These are phyloP conservation scores for Hyles euphorbiae DNA, from an alignment of 1,140 invertebrate species.

Conservation along the genomic window DNA sequence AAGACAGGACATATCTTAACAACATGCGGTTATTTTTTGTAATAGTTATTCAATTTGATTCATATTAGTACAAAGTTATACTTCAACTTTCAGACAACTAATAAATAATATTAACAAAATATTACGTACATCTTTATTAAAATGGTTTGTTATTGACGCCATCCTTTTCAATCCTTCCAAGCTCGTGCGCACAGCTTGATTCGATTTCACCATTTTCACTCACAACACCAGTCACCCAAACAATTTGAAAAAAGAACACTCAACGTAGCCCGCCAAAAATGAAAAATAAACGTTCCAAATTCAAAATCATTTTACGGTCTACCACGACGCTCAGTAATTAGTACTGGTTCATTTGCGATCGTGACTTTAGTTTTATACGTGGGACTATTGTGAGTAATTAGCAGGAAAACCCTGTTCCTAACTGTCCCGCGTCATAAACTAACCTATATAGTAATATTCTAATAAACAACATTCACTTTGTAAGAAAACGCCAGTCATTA, in stretches of 20 bases:
- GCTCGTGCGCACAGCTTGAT: slow-evolving; percentile 29
- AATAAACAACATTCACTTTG: background rate
- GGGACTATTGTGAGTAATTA: slow-evolving; percentile 1
- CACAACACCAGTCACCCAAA: background rate
- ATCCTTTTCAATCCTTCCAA: slow-evolving; percentile 39
- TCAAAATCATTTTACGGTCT: background rate
- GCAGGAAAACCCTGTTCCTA: slow-evolving; percentile 1
- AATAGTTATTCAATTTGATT: too few species aligned
- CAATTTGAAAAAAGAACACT: background rate
- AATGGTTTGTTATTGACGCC: slow-evolving; percentile 21
- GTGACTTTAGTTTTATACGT: slow-evolving; percentile 4
- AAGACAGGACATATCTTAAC: too few species aligned
- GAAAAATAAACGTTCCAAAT: background rate
- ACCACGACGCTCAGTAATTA: too few species aligned
- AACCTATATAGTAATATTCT: slow-evolving; percentile 1
- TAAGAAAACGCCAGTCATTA: too few species aligned
- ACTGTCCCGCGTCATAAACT: background rate
- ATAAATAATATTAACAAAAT: background rate
- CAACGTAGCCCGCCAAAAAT: background rate
- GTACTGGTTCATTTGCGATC: background rate
- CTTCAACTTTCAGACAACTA: too few species aligned
- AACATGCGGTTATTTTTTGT: too few species aligned
- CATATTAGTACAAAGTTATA: too few species aligned
- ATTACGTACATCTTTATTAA: slow-evolving; percentile 11
- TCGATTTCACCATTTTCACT: slow-evolving; percentile 34